A percentile compares a stretch with the other conserved stretches of the same genome.
Conservation (phyloP, 92 coral and sea anemone species). For the Parazoanthus darwini region DNA sequence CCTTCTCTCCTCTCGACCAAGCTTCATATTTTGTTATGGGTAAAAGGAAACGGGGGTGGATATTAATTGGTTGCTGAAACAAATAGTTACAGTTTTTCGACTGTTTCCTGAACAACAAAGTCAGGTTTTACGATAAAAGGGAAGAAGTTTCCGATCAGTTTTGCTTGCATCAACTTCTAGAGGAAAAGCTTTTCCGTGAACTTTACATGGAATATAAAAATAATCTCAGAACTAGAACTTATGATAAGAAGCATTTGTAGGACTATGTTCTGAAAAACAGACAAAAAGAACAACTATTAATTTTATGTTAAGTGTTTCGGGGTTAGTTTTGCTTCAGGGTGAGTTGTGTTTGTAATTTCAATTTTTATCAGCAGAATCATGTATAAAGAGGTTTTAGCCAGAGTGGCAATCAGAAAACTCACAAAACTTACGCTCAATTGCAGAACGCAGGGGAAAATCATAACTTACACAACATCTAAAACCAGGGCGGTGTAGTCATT, state of each 20-base stretch:
- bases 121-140: neutral
- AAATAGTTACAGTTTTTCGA: neutral
- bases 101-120: neutral
- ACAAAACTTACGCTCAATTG: too few species aligned
- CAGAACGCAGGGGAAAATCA: too few species aligned
- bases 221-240: slow-evolving; percentile 3
- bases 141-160: neutral
- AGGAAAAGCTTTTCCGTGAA: neutral
- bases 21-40: neutral
- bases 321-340: too few species aligned
- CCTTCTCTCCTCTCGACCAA: slow-evolving; percentile 11
- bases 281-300: too few species aligned
- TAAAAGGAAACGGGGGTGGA: slow-evolving; percentile 1
- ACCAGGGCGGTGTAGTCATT: too few species aligned
- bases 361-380: too few species aligned
- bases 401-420: too few species aligned
- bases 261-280: too few species aligned
- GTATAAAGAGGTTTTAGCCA: too few species aligned
- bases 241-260: neutral
- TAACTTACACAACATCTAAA: too few species aligned
- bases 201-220: neutral
- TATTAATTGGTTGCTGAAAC: neutral
- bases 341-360: too few species aligned
- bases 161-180: neutral
- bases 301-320: too few species aligned